Evolutionary conservation across 2,797 vertebrate genomes (phyloP), one percentile per base, ranked within the genome.

Genomic region (Sandelia bainsii): DNA sequence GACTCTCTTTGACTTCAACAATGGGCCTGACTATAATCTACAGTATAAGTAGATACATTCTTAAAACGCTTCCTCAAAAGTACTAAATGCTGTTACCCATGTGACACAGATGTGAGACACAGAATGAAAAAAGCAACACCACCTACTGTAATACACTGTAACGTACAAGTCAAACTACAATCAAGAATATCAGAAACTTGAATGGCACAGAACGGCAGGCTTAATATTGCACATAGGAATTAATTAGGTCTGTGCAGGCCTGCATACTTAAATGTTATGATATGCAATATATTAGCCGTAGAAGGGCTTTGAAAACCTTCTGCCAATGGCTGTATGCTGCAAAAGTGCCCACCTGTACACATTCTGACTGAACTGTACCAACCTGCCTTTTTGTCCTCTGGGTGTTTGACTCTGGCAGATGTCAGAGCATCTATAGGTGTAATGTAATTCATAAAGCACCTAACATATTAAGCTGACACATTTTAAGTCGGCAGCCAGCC

Each of bases 361-460:
- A 37, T 34, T 70, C 60, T 72, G 69, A 83, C 83, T 89, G 77
- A 87, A 69, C 66, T 57, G 25, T 17, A n/a, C 1, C 37, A 84
- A 64, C 72, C 82, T 88, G 77, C 78, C 56, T 57, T 61, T 84
- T 66, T 75, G 37, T 79, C 89, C 86, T 79, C 79, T 68, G 82
- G 89, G 52, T 53, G 70, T 87, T 82, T 82, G 61, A 72, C 32
- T 67, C 16, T 75, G 69, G 44, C 84, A 89, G 46, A 87, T 77
- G 71, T 85, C 70, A 76, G 50, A 69, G 65, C 42, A 63, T 73
- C 71, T 70, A 58, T 45, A 63, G 42, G n/a, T 60, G 67, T 65
- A 83, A 81, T 82, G 49, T 72, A 75, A 83, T 83, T 72, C 68
- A 81, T 44, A 22, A 45, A 67, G 70, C 64, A 53, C 50, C 45